Base-by-base conservation (phyloP, 2,113 vertebrate genomes). In the Notarius lentiginosus region DNA sequence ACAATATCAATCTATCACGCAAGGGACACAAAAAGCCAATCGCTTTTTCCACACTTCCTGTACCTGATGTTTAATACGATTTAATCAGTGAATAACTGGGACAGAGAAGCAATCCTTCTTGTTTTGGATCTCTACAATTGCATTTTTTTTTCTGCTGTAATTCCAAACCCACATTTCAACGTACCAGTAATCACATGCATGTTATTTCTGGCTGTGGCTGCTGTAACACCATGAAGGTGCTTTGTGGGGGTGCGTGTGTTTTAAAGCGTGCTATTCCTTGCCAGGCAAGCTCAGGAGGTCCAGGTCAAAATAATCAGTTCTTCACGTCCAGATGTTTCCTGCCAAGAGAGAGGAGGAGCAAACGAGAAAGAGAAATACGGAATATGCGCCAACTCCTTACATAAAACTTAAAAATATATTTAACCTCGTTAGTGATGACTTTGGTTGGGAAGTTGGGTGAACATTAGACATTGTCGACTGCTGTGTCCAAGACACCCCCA, bases 301-400 rank as follows among this genome's bases (percentile, higher is more conserved):
- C 87, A 85, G 87, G 87, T 91, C 90, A 91, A 83, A 89, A 88
- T 91, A 91, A 90, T 89, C 89, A 86, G 55, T 86, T 84, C 79
- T 91, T 84, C 65, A 79, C 75, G 60, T 87, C 86, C 91, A 92
- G 91, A 92, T 92, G 90, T 92, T 92, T 92, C 90, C 91, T 88
- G 86, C 83, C 82, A 81, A 84, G n/a, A 84, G 58, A 70, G 72
- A 84, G 60, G 27, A 77, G 81, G 60, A 83, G 41, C 60, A 22
- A 65, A 20, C 2, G 27, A 68, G 22, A 75, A 30, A 70, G 18
- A 85, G 61, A 61, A n/a, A 60, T 58, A 41, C 7, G 27, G 65
- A 56, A 79, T 82, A 27, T 17, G 14, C 15, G 51, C 70, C 58
- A 83, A 58, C 79, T 11, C 24, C 41, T 82, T 68, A 60, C 22